Evolutionary conservation across 2,888 invertebrate species (phyloP).

Genomic region (Galeruca laticollis): DNA sequence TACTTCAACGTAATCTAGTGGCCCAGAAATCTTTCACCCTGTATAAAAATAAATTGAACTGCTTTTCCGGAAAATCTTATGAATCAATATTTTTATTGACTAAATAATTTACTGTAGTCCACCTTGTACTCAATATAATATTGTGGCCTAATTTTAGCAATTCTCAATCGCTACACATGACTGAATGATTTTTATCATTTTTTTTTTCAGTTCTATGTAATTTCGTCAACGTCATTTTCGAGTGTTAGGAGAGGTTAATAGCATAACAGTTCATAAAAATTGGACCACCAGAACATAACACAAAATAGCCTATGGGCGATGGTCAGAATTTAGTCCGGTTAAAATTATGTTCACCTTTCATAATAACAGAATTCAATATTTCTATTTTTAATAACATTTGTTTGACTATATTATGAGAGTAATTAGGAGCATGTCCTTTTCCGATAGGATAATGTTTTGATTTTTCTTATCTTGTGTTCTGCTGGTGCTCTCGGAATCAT

Average conservation of each 20-base stretch:
- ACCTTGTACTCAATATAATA: not conserved
- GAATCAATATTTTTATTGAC: too few species aligned
- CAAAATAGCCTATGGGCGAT: slow-evolving; percentile 36
- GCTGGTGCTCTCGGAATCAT: too few species aligned
- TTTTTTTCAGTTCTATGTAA: slow-evolving; percentile 14
- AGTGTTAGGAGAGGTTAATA: slow-evolving; percentile 38
- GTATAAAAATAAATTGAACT: too few species aligned
- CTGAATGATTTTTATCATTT: slow-evolving; percentile 16
- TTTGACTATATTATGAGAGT: too few species aligned
- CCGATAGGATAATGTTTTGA: too few species aligned
- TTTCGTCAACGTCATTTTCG: slow-evolving; percentile 1
- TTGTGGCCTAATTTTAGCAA: slow-evolving; percentile 10
- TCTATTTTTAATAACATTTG: not conserved
- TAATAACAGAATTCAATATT: not conserved
- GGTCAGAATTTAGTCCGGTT: slow-evolving; percentile 16
- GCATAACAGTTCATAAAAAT: slow-evolving; percentile 38
- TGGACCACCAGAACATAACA: slow-evolving; percentile 36
- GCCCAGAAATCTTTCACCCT: too few species aligned
- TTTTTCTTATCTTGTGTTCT: too few species aligned
- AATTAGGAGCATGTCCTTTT: too few species aligned
- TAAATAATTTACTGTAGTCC: not conserved
- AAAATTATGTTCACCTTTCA: not conserved
- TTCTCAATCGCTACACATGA: slow-evolving; percentile 8
- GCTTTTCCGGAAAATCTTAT: too few species aligned
- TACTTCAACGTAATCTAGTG: too few species aligned